Evolutionary conservation across 1,140 invertebrate genomes (phyloP), one percentile per base, ranked within the genome.

Genomic region (Nasonia vitripennis): DNA sequence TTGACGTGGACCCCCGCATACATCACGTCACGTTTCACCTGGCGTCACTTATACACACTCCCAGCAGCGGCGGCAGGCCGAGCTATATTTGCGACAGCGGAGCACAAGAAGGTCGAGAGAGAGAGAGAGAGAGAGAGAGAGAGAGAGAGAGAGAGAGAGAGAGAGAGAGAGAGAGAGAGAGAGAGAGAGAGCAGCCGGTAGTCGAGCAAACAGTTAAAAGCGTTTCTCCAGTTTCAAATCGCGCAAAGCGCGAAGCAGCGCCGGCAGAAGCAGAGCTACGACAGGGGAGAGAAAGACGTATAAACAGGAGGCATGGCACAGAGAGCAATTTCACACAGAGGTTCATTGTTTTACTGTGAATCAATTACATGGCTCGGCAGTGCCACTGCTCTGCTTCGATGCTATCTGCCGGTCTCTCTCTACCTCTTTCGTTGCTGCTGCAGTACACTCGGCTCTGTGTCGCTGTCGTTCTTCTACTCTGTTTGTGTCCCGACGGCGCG

Each of bases 311-410:
- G 71, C 48, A 75, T 20, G 37, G 75, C 37, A 87, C 80, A 85
- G 85, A 83, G 71, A 74, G 77, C 88, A 88, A 89, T 89, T 89
- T 87, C 89, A 83, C 90, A 90, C 88, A 90, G 89, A 87, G 88
- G 87, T 88, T 90, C 91, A 92, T 92, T 92, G 91, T 92, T 92
- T 91, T 88, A 88, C 88, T 87, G 87, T 88, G 90, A 92, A 91
- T 92, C 91, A 92, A 92, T 92, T 92, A 91, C 90, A 91, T 88
- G 90, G 86, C 87, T 91, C 87, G 88, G 87, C 90, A 89, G 79
- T 89, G 88, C 87, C 88, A 83, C 73, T 67, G 75, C 51, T 67
- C 41, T 31, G 81, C 37, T 23, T 88, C 87, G 90, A 91, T 92
- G 87, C 86, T 91, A 91, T 92, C 90, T 91, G 79, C 86, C 88